phyloP scores from a whole-genome alignment of 2,113 vertebrate genomes.

The Ictalurus punctatus region DNA sequence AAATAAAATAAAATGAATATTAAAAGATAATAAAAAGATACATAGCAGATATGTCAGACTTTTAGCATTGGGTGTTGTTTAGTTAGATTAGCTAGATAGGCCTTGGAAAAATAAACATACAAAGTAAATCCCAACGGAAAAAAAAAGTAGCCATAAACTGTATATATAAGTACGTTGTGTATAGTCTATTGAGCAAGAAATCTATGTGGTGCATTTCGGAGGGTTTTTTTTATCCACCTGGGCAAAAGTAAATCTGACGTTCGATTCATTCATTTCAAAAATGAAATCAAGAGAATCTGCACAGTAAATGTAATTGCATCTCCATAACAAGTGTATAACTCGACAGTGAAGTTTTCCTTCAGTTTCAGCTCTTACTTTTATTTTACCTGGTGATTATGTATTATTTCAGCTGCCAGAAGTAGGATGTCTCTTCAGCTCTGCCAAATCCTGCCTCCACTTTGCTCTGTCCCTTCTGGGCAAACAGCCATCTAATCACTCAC shows the following conservation, averaged over 20 bases:
- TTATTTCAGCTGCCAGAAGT: slow-evolving; percentile 36
- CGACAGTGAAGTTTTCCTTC: neutral
- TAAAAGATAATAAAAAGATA: neutral
- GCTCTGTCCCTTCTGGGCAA: neutral
- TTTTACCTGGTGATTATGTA: neutral
- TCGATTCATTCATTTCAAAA: neutral
- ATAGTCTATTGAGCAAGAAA: neutral
- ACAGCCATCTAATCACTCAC: slow-evolving; percentile 20
- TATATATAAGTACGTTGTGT: neutral
- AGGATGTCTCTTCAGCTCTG: slow-evolving; percentile 26
- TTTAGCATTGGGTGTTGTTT: neutral
- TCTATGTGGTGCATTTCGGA: neutral
- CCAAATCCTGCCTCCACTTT: slow-evolving; percentile 7
- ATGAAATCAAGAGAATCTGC: neutral
- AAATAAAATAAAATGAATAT: neutral
- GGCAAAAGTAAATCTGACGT: neutral
- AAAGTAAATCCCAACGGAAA: neutral
- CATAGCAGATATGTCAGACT: neutral
- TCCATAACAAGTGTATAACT: neutral
- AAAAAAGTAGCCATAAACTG: neutral
- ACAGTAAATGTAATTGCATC: neutral
- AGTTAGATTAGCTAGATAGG: neutral
- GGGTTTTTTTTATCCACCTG: neutral
- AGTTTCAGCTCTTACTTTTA: neutral
- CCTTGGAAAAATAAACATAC: neutral